Conservation (phyloP, 1,140 invertebrate species). For the Drosophila miranda region DNA sequence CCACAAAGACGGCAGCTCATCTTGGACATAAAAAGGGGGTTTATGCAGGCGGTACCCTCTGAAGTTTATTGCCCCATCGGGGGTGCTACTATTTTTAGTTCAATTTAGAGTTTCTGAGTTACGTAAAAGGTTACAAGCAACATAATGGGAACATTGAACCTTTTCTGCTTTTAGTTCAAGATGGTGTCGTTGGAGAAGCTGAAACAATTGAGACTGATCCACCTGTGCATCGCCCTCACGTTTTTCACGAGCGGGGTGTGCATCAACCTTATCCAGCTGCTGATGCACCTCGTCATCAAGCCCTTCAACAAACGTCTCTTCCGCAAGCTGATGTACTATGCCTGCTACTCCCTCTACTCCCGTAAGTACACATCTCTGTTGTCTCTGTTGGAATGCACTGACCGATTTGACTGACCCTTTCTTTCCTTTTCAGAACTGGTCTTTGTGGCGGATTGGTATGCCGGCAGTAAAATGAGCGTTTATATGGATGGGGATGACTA, state of each 20-base stretch:
- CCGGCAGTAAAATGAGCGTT: constrained; percentile 87
- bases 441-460: constrained; percentile 97
- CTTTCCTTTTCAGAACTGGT: constrained; percentile 89
- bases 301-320: constrained; percentile 90
- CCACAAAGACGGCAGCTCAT: too few relatives aligned
- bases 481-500: constrained; percentile 92
- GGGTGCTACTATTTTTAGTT: constrained; percentile 4
- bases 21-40: constrained; percentile 2
- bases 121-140: constrained; percentile 31
- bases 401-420: too few relatives aligned
- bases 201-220: constrained; percentile 83
- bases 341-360: constrained; percentile 93
- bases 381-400: not conserved
- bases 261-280: constrained; percentile 91
- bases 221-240: constrained; percentile 93
- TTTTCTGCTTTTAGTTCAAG: constrained; percentile 31
- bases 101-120: constrained; percentile 17
- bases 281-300: constrained; percentile 89
- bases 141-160: constrained; percentile 5
- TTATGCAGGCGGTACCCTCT: constrained; percentile 1
- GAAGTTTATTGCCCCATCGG: not conserved
- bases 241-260: constrained; percentile 95
- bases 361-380: constrained; percentile 86
- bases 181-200: constrained; percentile 66
- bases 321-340: constrained; percentile 95